These are phyloP conservation scores for Myopa tessellatipennis DNA, from an alignment of 2,888 invertebrate species.

Conservation along the genomic window DNA sequence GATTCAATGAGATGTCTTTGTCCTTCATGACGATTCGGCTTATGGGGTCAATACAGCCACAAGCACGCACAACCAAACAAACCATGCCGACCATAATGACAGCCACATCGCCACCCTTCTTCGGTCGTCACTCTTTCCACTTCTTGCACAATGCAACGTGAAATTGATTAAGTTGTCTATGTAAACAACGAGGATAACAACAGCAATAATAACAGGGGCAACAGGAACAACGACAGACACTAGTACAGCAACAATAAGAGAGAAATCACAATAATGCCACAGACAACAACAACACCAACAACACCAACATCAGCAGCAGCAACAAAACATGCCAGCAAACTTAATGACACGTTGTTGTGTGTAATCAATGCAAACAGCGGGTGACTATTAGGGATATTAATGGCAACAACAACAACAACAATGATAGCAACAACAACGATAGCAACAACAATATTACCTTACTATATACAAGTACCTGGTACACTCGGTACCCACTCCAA, in stretches of 20 bases:
- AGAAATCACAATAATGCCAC: slow-evolving; percentile 1
- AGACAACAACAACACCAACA: slow-evolving; percentile 23
- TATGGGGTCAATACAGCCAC: neutral
- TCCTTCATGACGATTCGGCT: neutral
- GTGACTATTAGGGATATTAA: slow-evolving; percentile 32
- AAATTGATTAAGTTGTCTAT: slow-evolving; percentile 38
- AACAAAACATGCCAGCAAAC: slow-evolving; percentile 25
- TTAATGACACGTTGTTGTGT: slow-evolving; percentile 30
- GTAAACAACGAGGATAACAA: slow-evolving; percentile 25
- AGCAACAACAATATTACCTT: slow-evolving; percentile 18
- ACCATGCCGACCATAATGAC: neutral
- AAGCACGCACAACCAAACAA: neutral
- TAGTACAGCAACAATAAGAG: slow-evolving; percentile 3
- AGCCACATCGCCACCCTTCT: too few relatives aligned
- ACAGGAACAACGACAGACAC: slow-evolving; percentile 15
- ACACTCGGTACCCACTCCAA: neutral
- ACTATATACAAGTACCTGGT: neutral
- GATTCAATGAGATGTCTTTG: neutral
- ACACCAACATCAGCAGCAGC: neutral
- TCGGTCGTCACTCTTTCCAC: neutral
- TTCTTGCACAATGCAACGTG: neutral
- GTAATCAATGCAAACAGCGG: slow-evolving; percentile 39
- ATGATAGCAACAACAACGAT: slow-evolving; percentile 26
- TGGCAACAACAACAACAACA: slow-evolving; percentile 26
- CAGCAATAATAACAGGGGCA: slow-evolving; percentile 12